Conservation (phyloP, 64 coral and sea anemone species). For the Platygyra sinensis region DNA sequence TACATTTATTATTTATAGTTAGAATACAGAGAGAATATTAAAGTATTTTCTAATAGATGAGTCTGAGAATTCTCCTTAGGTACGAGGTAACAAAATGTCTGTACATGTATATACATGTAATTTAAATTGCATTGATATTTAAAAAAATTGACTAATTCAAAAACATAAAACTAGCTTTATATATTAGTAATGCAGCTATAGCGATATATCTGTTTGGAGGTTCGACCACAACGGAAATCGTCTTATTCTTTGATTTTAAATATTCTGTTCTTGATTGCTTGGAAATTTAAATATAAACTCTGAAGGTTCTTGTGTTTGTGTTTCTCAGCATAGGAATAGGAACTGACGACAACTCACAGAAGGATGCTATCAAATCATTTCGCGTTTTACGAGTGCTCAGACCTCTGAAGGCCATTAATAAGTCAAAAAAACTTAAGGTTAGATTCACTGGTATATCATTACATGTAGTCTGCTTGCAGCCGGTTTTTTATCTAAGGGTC, state of each 20-base stretch:
- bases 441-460: background rate
- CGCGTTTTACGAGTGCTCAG: conserved; percentile 93
- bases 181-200: too few relatives aligned
- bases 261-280: background rate
- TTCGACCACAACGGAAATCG: too few relatives aligned
- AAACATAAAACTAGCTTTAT: too few relatives aligned
- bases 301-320: background rate
- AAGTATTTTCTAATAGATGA: too few relatives aligned
- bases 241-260: too few relatives aligned
- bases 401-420: conserved; percentile 96
- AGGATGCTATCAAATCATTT: conserved; percentile 94
- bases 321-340: background rate
- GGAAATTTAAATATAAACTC: background rate
- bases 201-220: too few relatives aligned
- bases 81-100: too few relatives aligned
- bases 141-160: too few relatives aligned
- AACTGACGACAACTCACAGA: conserved; percentile 21
- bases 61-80: too few relatives aligned
- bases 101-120: background rate
- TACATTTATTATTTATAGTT: background rate
- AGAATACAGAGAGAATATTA: too few relatives aligned
- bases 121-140: background rate
- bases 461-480: too few relatives aligned
- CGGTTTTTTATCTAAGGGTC: too few relatives aligned
- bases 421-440: conserved; percentile 96